Evolutionary conservation across 2,888 invertebrate species (phyloP).

Genomic region (Argyresthia goedartella): DNA sequence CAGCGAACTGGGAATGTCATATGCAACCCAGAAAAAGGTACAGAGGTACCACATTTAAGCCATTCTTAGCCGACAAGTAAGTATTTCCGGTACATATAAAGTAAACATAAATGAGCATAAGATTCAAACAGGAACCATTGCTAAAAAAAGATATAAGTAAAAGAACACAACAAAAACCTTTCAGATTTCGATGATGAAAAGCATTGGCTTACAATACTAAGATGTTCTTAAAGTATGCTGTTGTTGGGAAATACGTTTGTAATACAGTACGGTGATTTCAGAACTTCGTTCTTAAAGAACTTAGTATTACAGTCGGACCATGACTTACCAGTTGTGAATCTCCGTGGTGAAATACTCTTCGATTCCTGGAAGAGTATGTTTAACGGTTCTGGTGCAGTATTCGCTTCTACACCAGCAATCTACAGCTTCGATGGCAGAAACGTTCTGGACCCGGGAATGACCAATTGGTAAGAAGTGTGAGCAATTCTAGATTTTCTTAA

Average conservation of each 20-base stretch:
- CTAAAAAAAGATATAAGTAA: too few relatives aligned
- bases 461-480: conserved; percentile 27
- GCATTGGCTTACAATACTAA: too few relatives aligned
- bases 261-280: not conserved
- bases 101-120: not conserved
- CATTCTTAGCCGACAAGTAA: conserved; percentile 43
- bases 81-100: conserved; percentile 6
- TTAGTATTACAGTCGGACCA: conserved; percentile 26
- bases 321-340: conserved; percentile 34
- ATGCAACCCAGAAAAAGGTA: conserved; percentile 21
- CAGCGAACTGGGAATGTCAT: conserved; percentile 33
- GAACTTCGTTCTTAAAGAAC: conserved; percentile 18
- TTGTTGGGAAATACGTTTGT: too few relatives aligned
- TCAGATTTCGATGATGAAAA: too few relatives aligned
- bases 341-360: conserved; percentile 33
- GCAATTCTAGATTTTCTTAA: not conserved
- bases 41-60: conserved; percentile 26
- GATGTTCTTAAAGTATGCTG: too few relatives aligned
- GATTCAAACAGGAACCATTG: not conserved
- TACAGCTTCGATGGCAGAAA: conserved; percentile 43
- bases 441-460: conserved; percentile 28
- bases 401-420: conserved; percentile 24
- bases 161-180: too few relatives aligned
- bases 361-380: conserved; percentile 46
- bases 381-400: conserved; percentile 29